A percentile compares a stretch with the other conserved stretches of the same genome.
These are phyloP conservation scores for Pyrgus malvae DNA, from an alignment of 2,888 invertebrate genomes.

Conservation along the genomic window DNA sequence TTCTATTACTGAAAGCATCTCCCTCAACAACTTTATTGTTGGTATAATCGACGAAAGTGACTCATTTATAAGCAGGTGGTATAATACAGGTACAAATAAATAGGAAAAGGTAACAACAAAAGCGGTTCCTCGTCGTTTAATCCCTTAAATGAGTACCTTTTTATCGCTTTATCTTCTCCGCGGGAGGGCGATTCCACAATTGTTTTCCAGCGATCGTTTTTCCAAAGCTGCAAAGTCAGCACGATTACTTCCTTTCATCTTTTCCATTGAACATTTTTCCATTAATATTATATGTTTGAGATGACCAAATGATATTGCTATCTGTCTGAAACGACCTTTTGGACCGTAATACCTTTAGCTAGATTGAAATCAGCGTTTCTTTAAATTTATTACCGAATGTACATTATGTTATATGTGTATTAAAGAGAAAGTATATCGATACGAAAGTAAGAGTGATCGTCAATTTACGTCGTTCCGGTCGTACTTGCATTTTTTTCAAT, in stretches of 20 bases:
- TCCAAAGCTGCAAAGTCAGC: constrained; percentile 6
- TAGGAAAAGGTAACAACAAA: not conserved
- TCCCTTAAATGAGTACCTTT: not conserved
- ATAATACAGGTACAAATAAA: no score
- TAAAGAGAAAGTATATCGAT: no score
- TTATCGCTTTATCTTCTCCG: constrained; percentile 2
- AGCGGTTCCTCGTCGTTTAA: not conserved
- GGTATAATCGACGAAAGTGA: no score
- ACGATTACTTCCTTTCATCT: constrained; percentile 8
- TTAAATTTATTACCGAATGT: not conserved
- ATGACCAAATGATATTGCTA: not conserved
- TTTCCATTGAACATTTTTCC: not conserved
- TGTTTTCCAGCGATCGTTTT: constrained; percentile 2
- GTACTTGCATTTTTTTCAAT: no score
- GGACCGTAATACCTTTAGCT: not conserved
- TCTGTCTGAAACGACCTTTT: not conserved
- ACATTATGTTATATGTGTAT: no score
- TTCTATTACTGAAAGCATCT: no score
- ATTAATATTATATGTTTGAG: constrained; percentile 4
- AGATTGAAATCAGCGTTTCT: not conserved
- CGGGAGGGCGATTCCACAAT: not conserved
- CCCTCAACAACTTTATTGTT: no score
- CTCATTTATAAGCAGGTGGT: no score
- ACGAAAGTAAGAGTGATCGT: no score
- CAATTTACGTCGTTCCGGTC: no score